These are phyloP conservation scores for Mythimna pallens DNA, from an alignment of 2,888 invertebrate genomes.

Conservation along the genomic window DNA sequence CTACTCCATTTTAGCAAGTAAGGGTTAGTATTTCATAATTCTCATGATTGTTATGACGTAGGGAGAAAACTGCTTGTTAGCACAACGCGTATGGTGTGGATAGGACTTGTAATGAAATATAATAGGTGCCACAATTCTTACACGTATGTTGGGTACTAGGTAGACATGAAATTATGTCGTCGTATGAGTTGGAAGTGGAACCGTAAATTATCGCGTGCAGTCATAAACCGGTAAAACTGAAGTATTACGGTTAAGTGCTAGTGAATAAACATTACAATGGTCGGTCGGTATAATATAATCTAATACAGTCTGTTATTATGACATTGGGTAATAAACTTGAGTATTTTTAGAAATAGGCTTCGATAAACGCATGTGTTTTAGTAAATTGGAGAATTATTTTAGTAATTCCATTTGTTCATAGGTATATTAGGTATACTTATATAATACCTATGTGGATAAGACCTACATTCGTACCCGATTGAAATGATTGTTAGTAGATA, in stretches of 20 bases:
- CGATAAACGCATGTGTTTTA: slow-evolving; percentile 2
- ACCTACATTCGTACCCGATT: not conserved
- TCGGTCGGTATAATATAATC: slow-evolving; percentile 5
- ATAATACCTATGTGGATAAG: not conserved
- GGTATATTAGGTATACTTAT: no score
- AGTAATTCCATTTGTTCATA: not conserved
- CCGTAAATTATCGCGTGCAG: slow-evolving; percentile 24
- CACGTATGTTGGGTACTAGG: not conserved
- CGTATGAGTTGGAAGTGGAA: slow-evolving; percentile 15
- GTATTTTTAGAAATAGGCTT: slow-evolving; percentile 25
- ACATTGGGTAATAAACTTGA: slow-evolving; percentile 33
- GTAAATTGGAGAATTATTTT: slow-evolving; percentile 1
- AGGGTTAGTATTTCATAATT: slow-evolving; percentile 55
- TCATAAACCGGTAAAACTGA: slow-evolving; percentile 36
- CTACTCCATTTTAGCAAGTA: slow-evolving; percentile 9
- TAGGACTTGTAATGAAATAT: slow-evolving; percentile 33
- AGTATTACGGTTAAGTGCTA: slow-evolving; percentile 33
- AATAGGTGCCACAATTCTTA: slow-evolving; percentile 31
- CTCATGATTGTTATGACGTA: slow-evolving; percentile 52
- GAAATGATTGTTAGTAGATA: not conserved
- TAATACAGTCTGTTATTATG: slow-evolving; percentile 13
- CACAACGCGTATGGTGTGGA: slow-evolving; percentile 36
- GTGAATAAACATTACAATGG: slow-evolving; percentile 39
- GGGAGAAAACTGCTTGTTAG: slow-evolving; percentile 60
- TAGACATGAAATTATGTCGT: slow-evolving; percentile 3